Evolutionary conservation across 2,888 invertebrate genomes (phyloP), one percentile per base, ranked within the genome.

Genomic region (Acleris sparsana): DNA sequence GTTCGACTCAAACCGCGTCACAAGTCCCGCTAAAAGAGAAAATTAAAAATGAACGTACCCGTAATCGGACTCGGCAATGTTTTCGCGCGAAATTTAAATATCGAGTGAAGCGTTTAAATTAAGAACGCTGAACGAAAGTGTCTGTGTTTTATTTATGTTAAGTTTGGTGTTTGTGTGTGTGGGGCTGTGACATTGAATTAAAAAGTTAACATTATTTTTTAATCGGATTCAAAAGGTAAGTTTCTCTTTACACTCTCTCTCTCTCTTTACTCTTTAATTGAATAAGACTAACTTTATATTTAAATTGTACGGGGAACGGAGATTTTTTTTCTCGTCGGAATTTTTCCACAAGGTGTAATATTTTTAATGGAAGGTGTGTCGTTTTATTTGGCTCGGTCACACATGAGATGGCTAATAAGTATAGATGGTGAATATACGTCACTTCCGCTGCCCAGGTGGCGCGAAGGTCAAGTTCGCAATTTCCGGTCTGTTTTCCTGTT

Each of bases 401-500:
- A 51, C 22, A 22, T 55, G 53, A 29, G 29, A 39, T 4, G 29
- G n/a, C 48, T 51, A 25, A 62, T 56, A 49, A 22, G 25, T 48
- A 48, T 60, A 25, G 55, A 65, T 49, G 17, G 43, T 20, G 58
- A 57, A 39, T 13, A 4, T n/a, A 29, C 62, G 62, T 62, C 66
- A 62, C 61, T 53, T 57, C 62, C 62, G 57, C 52, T 57, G 57
- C 57, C 39, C 57, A 66, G 66, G 57, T 61, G 61, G 13, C 46
- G 52, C 22, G 39, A 66, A 66, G 61, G 66, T 66, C 66, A 66
- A 62, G 66, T 62, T 62, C 18, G 66, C 25, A 52, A 61, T 66
- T 62, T 62, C 66, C 66, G 52, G 46, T 6, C 44, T 7, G 17
- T 61, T 65, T 61, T 57, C 57, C 62, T 57, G 6, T 25, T 22